phyloP scores from a whole-genome alignment of 2,113 vertebrate species.

The Xyrauchen texanus region DNA sequence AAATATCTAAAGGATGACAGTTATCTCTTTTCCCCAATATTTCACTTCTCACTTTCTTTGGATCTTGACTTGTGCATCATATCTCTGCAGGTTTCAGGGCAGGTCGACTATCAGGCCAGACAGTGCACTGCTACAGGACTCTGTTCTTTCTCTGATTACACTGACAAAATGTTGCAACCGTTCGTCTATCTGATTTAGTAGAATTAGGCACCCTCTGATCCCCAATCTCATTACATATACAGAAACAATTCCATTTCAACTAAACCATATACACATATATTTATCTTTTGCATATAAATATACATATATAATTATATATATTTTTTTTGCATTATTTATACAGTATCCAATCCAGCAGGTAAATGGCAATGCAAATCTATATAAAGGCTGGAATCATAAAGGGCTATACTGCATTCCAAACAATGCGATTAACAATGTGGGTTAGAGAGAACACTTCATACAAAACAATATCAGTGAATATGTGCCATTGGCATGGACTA shows the following conservation, averaged over 20 bases:
- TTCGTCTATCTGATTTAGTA: conserved; percentile 2
- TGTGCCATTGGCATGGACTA: too few relatives aligned
- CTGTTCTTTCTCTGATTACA: conserved; percentile 53
- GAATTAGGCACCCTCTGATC: too few relatives aligned
- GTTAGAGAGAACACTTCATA: not conserved
- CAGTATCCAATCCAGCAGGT: not conserved
- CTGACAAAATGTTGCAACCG: conserved; percentile 1
- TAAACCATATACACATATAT: not conserved
- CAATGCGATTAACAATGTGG: not conserved
- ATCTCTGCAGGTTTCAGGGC: conserved; percentile 12
- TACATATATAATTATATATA: too few relatives aligned
- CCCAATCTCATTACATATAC: too few relatives aligned
- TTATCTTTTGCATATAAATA: too few relatives aligned
- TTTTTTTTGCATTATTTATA: too few relatives aligned
- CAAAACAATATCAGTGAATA: not conserved
- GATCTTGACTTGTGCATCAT: not conserved
- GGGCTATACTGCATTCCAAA: not conserved
- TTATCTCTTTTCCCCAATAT: not conserved
- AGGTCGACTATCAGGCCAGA: conserved; percentile 46
- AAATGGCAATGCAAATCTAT: not conserved
- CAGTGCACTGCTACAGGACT: not conserved
- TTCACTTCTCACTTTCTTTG: not conserved
- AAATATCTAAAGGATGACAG: conserved; percentile 6
- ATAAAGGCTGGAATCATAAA: not conserved
- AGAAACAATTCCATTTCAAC: not conserved